Evolutionary conservation across 2,113 vertebrate genomes (phyloP).

Genomic region (Phrynosoma blainvillii): DNA sequence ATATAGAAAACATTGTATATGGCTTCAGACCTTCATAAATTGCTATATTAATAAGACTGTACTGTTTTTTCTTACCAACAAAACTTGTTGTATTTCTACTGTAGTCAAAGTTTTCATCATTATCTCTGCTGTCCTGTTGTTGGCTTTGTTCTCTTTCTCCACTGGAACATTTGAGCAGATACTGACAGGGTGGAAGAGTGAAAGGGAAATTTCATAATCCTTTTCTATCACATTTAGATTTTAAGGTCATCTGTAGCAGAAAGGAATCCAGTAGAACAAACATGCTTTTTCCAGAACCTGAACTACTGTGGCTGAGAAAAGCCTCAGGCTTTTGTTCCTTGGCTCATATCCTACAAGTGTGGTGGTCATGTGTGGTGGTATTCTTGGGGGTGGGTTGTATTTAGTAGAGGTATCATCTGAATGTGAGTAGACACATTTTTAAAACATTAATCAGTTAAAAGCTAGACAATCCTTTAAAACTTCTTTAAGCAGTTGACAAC

Average conservation of each 20-base stretch:
- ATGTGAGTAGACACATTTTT: neutral
- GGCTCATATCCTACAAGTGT: conserved; percentile 5
- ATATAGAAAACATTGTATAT: neutral
- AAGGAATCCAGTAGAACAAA: conserved; percentile 27
- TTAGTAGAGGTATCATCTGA: conserved; percentile 25
- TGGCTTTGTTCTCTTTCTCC: conserved; percentile 31
- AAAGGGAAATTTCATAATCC: neutral
- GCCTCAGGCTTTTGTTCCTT: neutral
- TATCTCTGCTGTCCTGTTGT: neutral
- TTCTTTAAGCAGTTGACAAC: conserved; percentile 10
- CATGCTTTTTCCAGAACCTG: neutral
- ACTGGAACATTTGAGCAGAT: neutral
- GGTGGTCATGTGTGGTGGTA: conserved; percentile 27
- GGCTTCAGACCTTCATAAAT: neutral
- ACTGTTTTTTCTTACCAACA: neutral
- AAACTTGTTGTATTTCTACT: neutral
- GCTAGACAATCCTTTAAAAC: neutral
- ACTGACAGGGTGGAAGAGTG: conserved; percentile 14
- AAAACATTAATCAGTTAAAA: neutral
- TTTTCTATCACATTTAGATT: conserved; percentile 26
- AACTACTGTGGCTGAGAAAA: neutral
- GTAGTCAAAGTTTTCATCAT: neutral
- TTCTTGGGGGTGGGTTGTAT: neutral
- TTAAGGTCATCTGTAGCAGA: conserved; percentile 33
- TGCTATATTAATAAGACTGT: neutral